A percentile compares a stretch with the other conserved stretches of the same genome.
phyloP scores from a whole-genome alignment of 2,113 vertebrate species.

The Ramphastos sulfuratus region DNA sequence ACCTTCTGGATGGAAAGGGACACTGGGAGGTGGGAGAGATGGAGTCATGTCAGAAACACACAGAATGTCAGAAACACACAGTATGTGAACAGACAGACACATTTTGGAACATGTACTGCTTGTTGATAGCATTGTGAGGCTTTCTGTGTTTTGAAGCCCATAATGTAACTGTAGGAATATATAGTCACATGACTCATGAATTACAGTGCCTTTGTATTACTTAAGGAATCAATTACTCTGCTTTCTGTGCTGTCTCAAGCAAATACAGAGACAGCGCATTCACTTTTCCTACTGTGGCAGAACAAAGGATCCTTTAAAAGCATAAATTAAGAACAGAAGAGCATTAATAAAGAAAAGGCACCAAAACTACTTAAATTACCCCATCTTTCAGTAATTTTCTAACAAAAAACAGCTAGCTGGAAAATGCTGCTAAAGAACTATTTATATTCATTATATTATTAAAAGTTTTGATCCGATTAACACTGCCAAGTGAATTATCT shows the following conservation, averaged over 20 bases:
- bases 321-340: slow-evolving; percentile 45
- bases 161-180: not conserved
- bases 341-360: not conserved
- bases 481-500: not conserved
- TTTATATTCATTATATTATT: not conserved
- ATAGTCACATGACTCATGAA: not conserved
- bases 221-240: slow-evolving; percentile 29
- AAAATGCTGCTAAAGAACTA: not conserved
- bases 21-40: slow-evolving; percentile 82
- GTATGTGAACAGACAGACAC: slow-evolving; percentile 68
- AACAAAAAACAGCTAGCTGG: not conserved
- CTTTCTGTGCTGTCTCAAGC: slow-evolving; percentile 16
- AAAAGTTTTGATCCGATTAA: slow-evolving; percentile 1
- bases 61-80: slow-evolving; percentile 39
- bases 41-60: slow-evolving; percentile 78
- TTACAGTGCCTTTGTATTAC: not conserved
- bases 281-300: not conserved
- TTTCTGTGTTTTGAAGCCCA: not conserved
- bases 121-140: not conserved
- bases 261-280: not conserved
- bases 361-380: slow-evolving; percentile 21
- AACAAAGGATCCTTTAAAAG: slow-evolving; percentile 28
- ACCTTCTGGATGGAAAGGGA: slow-evolving; percentile 91
- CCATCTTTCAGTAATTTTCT: not conserved
- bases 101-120: slow-evolving; percentile 31